These are phyloP conservation scores for Catharus fuscescens DNA, from an alignment of 2,113 vertebrate species.

Conservation along the genomic window DNA sequence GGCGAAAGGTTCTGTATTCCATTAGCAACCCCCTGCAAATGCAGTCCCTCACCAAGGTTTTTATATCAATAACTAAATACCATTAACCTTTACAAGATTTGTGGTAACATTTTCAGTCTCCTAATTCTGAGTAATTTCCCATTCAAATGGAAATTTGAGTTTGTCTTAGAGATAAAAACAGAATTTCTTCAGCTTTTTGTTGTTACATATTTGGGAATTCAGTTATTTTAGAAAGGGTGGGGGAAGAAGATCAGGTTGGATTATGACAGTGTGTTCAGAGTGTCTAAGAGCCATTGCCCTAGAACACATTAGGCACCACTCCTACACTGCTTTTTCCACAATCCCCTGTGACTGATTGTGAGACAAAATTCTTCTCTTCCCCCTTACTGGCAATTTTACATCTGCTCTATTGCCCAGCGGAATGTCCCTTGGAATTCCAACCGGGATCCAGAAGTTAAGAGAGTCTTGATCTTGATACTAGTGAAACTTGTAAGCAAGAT, in stretches of 20 bases:
- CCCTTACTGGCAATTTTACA: background rate
- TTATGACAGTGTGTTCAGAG: background rate
- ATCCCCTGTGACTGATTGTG: background rate
- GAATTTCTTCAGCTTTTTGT: background rate
- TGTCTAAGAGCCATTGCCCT: background rate
- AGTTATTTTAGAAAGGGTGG: background rate
- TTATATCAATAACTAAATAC: background rate
- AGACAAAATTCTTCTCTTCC: background rate
- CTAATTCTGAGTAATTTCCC: background rate
- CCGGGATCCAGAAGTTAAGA: background rate
- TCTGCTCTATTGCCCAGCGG: background rate
- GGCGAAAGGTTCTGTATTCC: slow-evolving; percentile 19
- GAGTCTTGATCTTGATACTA: background rate
- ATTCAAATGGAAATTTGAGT: background rate
- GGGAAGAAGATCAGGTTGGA: background rate
- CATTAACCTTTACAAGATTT: background rate
- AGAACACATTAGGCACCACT: background rate
- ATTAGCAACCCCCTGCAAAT: background rate
- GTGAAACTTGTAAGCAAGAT: slow-evolving; percentile 9
- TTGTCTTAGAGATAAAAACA: background rate
- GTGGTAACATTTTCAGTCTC: background rate
- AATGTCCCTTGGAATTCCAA: slow-evolving; percentile 13
- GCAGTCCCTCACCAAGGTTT: background rate
- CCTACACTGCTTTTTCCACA: background rate
- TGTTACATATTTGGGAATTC: background rate